Percentiles rank a stretch among this genome's conserved stretches.
phyloP scores from a whole-genome alignment of 1,140 invertebrate species.

The Delia radicum region DNA sequence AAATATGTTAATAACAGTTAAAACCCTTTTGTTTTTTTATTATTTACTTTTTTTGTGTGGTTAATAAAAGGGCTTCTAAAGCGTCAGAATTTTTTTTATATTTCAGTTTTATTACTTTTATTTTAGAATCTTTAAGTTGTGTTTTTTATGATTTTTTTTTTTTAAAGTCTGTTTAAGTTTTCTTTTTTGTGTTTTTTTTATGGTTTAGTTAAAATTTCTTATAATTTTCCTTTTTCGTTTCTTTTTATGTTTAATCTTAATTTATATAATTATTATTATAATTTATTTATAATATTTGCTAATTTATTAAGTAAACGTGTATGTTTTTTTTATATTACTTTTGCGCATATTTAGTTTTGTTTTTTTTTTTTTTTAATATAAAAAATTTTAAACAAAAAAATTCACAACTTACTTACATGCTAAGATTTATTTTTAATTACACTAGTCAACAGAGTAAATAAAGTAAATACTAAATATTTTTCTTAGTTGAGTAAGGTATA shows the following conservation, averaged over 20 bases:
- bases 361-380: not conserved
- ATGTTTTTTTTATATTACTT: not conserved
- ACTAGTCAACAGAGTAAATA: not conserved
- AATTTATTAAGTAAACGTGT: not conserved
- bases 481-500: too few relatives aligned
- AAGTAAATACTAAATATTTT: too few relatives aligned
- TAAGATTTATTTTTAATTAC: not conserved
- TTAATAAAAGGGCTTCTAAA: slow-evolving; percentile 19
- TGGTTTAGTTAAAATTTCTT: slow-evolving; percentile 8
- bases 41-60: slow-evolving; percentile 3
- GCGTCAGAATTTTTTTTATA: slow-evolving; percentile 9
- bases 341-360: not conserved
- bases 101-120: slow-evolving; percentile 2
- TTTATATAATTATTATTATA: not conserved
- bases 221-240: slow-evolving; percentile 5
- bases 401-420: not conserved
- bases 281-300: not conserved
- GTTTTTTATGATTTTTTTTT: not conserved
- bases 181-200: not conserved
- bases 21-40: slow-evolving; percentile 11
- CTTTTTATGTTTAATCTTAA: not conserved
- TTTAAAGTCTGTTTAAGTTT: not conserved
- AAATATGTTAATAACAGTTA: slow-evolving; percentile 8
- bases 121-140: not conserved
- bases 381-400: not conserved